These are phyloP conservation scores for Nasua narica DNA, from an alignment of 2,797 vertebrate species.

Conservation along the genomic window DNA sequence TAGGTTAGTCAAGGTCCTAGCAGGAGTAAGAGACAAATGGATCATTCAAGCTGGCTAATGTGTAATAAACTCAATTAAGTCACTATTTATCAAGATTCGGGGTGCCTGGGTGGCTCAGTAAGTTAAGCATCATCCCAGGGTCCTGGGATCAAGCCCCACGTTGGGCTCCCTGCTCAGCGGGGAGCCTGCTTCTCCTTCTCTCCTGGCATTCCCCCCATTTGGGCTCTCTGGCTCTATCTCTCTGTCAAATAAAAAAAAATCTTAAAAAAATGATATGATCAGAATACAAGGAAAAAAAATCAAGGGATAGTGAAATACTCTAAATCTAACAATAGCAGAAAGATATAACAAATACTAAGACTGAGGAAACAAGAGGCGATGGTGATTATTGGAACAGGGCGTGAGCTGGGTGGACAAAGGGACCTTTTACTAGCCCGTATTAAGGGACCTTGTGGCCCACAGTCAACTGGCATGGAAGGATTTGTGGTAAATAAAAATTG, in stretches of 20 bases:
- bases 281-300: neutral
- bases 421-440: neutral
- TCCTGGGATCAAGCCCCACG: too few relatives aligned
- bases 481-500: neutral
- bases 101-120: too few relatives aligned
- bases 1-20: neutral
- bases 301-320: neutral
- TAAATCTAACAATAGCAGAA: neutral
- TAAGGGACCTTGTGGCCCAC: neutral
- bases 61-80: neutral
- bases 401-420: accelerated
- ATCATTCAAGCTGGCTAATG: neutral
- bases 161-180: too few relatives aligned
- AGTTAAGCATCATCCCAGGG: too few relatives aligned
- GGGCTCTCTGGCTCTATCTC: too few relatives aligned
- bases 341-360: neutral
- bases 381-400: neutral
- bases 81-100: neutral
- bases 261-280: neutral
- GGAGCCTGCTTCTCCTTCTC: too few relatives aligned
- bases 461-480: accelerated
- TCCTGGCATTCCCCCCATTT: too few relatives aligned
- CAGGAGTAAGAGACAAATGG: neutral
- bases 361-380: neutral
- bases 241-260: too few relatives aligned